Conservation (phyloP, 2,797 vertebrate species). For the Anguilla obscura region DNA sequence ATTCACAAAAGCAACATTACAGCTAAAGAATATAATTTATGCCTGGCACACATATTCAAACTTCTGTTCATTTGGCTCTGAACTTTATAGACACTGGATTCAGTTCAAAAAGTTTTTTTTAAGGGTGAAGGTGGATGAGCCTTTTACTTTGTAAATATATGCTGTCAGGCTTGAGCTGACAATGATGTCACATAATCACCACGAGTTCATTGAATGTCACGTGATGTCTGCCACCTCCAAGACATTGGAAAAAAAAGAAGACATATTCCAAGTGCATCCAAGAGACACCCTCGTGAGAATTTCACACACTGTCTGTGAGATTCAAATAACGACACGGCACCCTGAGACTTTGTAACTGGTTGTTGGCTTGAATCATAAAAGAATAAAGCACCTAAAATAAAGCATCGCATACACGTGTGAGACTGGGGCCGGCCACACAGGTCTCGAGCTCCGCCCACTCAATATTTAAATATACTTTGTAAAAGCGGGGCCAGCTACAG, state of each 20-base stretch:
- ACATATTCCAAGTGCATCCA: neutral
- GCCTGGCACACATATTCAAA: neutral
- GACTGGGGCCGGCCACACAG: neutral
- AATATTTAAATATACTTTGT: constrained; percentile 70
- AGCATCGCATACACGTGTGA: constrained; percentile 34
- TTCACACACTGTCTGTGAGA: neutral
- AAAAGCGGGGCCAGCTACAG: constrained; percentile 54
- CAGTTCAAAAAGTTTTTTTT: neutral
- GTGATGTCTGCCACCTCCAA: neutral
- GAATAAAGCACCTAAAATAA: neutral
- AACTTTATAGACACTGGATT: neutral
- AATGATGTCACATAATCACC: neutral
- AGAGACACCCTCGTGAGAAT: neutral
- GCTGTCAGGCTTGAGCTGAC: neutral
- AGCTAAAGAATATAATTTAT: neutral
- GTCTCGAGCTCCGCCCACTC: constrained; percentile 63
- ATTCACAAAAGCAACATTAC: neutral
- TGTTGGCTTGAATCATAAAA: neutral
- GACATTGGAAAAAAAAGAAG: neutral
- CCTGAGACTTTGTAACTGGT: neutral
- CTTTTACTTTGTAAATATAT: neutral
- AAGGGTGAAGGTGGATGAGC: neutral
- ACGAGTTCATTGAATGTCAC: neutral
- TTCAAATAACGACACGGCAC: neutral
- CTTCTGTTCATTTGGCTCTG: neutral